phyloP scores from a whole-genome alignment of 2,113 vertebrate species.

The Saguinus imperator region DNA sequence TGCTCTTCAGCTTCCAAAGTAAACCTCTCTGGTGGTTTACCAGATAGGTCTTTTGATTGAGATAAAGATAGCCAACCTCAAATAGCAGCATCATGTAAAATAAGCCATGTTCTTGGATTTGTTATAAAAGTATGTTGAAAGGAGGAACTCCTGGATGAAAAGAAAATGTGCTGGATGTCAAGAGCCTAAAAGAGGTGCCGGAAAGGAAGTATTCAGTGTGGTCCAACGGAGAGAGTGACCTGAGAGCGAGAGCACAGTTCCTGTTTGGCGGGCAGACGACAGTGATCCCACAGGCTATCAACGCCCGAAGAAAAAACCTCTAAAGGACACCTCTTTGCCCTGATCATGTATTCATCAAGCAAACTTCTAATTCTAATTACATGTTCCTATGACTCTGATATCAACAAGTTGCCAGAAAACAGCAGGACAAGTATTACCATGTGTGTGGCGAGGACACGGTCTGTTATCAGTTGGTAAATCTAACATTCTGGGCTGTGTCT shows the following conservation, averaged over 20 bases:
- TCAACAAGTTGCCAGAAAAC: not conserved
- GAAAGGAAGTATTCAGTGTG: not conserved
- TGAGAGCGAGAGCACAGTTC: not conserved
- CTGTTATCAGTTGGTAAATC: not conserved
- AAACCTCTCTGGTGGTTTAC: not conserved
- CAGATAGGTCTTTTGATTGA: not conserved
- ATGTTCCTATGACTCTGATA: constrained; percentile 26
- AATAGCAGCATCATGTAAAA: not conserved
- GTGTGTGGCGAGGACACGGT: not conserved
- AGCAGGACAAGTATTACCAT: not conserved
- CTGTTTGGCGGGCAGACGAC: not conserved
- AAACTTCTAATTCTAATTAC: constrained; percentile 54
- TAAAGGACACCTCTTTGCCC: not conserved
- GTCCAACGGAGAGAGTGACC: not conserved
- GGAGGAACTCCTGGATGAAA: not conserved
- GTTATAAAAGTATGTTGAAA: not conserved
- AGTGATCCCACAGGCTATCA: not conserved
- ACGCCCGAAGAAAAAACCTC: not conserved
- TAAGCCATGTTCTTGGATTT: not conserved
- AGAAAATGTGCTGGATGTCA: not conserved
- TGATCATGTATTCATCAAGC: not conserved
- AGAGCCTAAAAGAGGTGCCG: constrained; percentile 15
- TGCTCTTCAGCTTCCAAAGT: not conserved
- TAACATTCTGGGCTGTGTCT: not conserved
- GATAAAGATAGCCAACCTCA: constrained; percentile 26